These are phyloP conservation scores for Carettochelys insculpta DNA, from an alignment of 2,113 vertebrate genomes.

Conservation along the genomic window DNA sequence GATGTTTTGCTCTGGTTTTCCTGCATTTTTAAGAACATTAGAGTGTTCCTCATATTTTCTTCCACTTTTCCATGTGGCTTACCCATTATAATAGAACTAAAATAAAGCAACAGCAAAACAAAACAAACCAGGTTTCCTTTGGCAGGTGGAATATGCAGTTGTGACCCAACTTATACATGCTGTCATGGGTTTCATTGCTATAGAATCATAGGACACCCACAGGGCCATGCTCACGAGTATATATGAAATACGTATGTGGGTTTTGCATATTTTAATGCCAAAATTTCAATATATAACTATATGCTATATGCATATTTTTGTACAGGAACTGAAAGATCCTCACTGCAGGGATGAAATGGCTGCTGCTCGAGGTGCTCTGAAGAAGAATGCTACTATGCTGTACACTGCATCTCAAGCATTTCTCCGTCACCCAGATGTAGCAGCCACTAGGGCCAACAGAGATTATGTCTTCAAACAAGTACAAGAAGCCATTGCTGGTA, in stretches of 20 bases:
- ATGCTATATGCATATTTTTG: fast-evolving
- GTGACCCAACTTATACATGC: not conserved
- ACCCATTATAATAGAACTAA: not conserved
- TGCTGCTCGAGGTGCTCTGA: conserved; percentile 93
- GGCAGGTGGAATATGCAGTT: not conserved
- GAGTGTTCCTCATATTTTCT: not conserved
- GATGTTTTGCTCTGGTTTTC: not conserved
- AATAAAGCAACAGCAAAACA: not conserved
- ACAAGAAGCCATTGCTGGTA: conserved; percentile 96
- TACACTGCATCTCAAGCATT: conserved; percentile 97
- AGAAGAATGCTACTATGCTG: conserved; percentile 98
- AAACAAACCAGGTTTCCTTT: not conserved
- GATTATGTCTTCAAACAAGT: conserved; percentile 99
- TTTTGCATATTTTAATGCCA: fast-evolving
- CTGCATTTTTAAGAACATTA: not conserved
- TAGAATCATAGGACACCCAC: fast-evolving
- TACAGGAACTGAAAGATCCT: conserved; percentile 95
- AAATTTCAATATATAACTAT: fast-evolving
- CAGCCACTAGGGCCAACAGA: conserved; percentile 94
- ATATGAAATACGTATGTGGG: not conserved
- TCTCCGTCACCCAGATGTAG: conserved; percentile 95
- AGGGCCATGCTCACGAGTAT: not conserved
- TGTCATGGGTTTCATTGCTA: not conserved
- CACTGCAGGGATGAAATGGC: conserved; percentile 99
- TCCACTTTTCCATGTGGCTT: not conserved